Evolutionary conservation across 2,113 vertebrate species (phyloP), one percentile per base, ranked within the genome.

Genomic region (Cryptoleucopteryx plumbea): DNA sequence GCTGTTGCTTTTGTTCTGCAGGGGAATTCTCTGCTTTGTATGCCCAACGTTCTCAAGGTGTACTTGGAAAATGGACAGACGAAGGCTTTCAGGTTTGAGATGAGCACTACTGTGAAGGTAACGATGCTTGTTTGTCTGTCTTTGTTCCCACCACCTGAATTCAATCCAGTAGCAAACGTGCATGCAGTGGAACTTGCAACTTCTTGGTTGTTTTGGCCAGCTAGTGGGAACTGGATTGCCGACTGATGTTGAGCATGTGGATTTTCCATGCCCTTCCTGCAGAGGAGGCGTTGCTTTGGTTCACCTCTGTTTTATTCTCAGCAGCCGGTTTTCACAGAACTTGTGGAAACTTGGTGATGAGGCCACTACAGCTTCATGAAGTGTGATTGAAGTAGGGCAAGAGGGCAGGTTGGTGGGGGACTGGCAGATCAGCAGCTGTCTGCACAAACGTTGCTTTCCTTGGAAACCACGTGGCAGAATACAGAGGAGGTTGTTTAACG

Each of bases 31-130:
- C 99, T 99, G 96, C 98, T 99, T 90, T 99, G 99, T 85, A 99
- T 99, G 98, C 99, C 99, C 91, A 99, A 99, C 3, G 99, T 99
- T 73, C 99, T 99, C 92, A 99, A 99, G 98, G 98, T 99, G 7
- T 99, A 99, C 96, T 96, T 99, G 96, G 99, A 99, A 98, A 99
- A 99, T 3, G 99, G 99, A 82, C 99, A 99, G 98, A 99, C 99
- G 8, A 99, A 99, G 97, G 99, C 99, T 34, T 99, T 99, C 98
- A 99, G 99, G 95, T 99, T 99, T 85, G 99, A 99, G 90, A 98
- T 95, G 19, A 98, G 97, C 96, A 99, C 99, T 70, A 99, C 99
- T 7, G 99, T 99, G 79, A 99, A 99, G 99, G 99, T 99, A 98
- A 86, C 4, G 3, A 18, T 52, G 74, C 67, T 65, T 6, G 2